phyloP scores from a whole-genome alignment of 2,888 invertebrate species.

The Cenopis cana region DNA sequence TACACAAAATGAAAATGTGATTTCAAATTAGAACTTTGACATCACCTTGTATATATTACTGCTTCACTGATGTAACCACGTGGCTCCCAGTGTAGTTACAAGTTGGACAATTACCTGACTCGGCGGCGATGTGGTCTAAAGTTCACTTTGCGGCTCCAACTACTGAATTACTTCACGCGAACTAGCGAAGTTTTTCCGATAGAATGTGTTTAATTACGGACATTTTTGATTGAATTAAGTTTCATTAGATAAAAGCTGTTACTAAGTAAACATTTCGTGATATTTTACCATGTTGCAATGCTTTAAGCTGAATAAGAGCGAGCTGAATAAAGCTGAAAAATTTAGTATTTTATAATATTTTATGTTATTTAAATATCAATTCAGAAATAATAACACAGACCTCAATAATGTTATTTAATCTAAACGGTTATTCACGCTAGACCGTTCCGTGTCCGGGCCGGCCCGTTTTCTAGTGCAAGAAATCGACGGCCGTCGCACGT shows the following conservation, averaged over 20 bases:
- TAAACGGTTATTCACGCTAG: no score
- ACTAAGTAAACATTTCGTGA: neutral
- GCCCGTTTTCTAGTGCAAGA: no score
- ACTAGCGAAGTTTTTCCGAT: conserved; percentile 28
- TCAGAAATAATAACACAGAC: neutral
- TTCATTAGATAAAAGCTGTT: neutral
- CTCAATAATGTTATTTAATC: neutral
- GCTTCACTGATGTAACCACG: conserved; percentile 13
- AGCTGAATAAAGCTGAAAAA: no score
- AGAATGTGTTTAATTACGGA: conserved; percentile 30
- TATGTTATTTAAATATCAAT: no score
- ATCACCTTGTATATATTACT: neutral
- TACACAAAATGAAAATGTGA: neutral
- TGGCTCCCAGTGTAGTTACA: conserved; percentile 26
- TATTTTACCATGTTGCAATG: no score
- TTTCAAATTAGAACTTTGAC: neutral
- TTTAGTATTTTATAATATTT: no score
- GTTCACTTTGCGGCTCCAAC: conserved; percentile 33
- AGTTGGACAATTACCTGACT: conserved; percentile 42
- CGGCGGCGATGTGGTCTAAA: conserved; percentile 19
- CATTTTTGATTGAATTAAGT: neutral
- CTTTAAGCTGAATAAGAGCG: no score
- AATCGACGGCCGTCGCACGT: no score
- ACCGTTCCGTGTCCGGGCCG: no score
- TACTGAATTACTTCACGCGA: conserved; percentile 28